Evolutionary conservation across 2,113 vertebrate species (phyloP).

Genomic region (Cacatua alba): DNA sequence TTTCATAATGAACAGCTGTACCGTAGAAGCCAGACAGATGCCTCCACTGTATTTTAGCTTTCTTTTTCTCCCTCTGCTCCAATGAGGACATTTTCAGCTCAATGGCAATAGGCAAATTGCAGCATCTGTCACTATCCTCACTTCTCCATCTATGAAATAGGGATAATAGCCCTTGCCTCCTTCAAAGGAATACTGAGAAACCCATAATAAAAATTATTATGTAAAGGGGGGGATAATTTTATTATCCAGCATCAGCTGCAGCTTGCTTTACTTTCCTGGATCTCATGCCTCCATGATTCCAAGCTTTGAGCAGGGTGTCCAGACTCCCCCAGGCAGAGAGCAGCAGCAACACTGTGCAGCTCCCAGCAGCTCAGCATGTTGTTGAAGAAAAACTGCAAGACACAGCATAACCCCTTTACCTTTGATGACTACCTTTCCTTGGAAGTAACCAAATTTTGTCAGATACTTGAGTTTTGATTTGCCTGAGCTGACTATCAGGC

Average conservation of each 20-base stretch:
- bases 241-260: background rate
- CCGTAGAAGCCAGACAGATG: background rate
- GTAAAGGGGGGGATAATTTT: background rate
- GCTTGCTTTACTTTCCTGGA: background rate
- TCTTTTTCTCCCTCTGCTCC: background rate
- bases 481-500: background rate
- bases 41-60: background rate
- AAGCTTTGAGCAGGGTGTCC: background rate
- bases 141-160: background rate
- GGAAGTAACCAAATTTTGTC: background rate
- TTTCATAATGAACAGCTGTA: constrained; percentile 27
- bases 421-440: background rate
- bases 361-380: background rate
- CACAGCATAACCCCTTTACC: background rate
- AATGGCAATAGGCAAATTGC: background rate
- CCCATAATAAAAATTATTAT: background rate
- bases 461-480: background rate
- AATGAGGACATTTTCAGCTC: background rate
- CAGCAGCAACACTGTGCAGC: background rate
- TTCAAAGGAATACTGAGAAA: background rate
- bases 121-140: background rate
- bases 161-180: background rate
- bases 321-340: background rate
- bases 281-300: background rate
- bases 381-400: background rate